phyloP scores from a whole-genome alignment of 2,888 invertebrate genomes.

The Argyra leucocephala region DNA sequence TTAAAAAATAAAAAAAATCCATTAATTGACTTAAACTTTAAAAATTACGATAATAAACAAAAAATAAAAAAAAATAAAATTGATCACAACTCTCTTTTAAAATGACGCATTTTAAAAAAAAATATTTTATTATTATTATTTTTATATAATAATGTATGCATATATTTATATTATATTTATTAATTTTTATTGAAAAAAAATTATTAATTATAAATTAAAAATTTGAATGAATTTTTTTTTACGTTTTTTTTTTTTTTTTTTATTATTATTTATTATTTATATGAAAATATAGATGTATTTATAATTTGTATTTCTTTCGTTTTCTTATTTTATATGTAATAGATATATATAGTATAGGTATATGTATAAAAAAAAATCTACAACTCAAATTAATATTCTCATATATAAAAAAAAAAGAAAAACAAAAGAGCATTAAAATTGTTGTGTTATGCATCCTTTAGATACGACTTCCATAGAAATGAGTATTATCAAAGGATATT shows the following conservation, averaged over 20 bases:
- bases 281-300: no score
- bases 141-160: background rate
- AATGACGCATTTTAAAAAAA: background rate
- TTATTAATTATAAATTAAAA: background rate
- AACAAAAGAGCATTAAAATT: no score
- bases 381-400: no score
- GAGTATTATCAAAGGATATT: no score
- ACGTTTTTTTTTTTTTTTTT: background rate
- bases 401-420: no score
- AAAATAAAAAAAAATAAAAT: background rate
- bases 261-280: background rate
- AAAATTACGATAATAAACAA: background rate
- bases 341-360: no score
- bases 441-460: no score
- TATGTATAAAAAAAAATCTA: no score
- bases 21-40: background rate
- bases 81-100: conserved; percentile 6
- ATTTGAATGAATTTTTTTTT: background rate
- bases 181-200: background rate
- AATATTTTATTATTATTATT: background rate
- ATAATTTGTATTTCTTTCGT: no score
- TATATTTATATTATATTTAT: background rate
- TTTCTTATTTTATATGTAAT: no score
- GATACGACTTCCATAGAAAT: no score
- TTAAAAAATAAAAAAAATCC: background rate